These are phyloP conservation scores for Pteruthius melanotis DNA, from an alignment of 2,113 vertebrate species.

Conservation along the genomic window DNA sequence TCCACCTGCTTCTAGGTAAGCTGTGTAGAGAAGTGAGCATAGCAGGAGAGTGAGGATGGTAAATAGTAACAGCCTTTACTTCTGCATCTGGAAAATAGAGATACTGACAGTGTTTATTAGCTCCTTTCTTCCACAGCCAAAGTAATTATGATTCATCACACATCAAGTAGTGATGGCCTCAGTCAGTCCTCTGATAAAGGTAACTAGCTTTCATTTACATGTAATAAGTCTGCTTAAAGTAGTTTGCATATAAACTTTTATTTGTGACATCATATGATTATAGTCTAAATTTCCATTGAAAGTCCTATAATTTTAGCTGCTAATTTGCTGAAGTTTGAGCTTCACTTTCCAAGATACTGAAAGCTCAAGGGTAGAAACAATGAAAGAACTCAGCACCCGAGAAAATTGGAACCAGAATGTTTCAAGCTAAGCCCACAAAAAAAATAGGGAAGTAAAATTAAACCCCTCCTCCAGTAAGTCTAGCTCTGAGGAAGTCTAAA, in stretches of 20 bases:
- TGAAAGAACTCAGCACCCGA: background rate
- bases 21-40: background rate
- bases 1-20: background rate
- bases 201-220: background rate
- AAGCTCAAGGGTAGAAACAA: background rate
- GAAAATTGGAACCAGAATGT: background rate
- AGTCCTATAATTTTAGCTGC: background rate
- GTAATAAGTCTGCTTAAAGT: background rate
- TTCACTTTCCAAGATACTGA: background rate
- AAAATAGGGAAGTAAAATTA: background rate
- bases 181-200: background rate
- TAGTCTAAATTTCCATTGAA: background rate
- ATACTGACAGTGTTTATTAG: background rate
- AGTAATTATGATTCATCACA: background rate
- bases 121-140: background rate
- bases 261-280: background rate
- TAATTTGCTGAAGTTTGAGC: background rate
- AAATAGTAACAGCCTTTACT: background rate
- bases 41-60: background rate
- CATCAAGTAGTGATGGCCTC: background rate
- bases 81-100: background rate
- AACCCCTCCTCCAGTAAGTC: background rate
- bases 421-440: background rate
- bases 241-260: background rate
- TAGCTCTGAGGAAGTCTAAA: slow-evolving; percentile 11